Evolutionary conservation across 2,797 vertebrate genomes (phyloP), one percentile per base, ranked within the genome.

Genomic region (Pitangus sulphuratus): DNA sequence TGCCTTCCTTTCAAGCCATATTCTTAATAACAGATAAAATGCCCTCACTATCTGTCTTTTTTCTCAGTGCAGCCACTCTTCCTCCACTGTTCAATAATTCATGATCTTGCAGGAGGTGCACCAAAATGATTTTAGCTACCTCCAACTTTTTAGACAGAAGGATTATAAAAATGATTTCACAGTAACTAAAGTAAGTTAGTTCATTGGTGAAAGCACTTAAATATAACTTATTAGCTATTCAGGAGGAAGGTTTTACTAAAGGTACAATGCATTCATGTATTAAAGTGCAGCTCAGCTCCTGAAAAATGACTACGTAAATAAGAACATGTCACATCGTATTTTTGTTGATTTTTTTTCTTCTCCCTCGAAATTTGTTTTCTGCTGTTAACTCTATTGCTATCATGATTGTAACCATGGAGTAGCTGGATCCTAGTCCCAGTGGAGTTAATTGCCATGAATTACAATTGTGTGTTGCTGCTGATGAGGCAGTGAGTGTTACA

Each of bases 221-320:
- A 83, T 66, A 88, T 76, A 89, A 93, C 80, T 84, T 88, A 92
- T 94, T 94, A 97, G 93, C 91, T 94, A 94, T 95, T 97, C 94
- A 96, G 50, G 71, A 95, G 90, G 85, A 96, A 93, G 94, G 85
- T 87, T 96, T 94, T 51, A 76, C 92, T 94, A 62, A 93, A 90
- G 66, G 87, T 91, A 95, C 91, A 88, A 87, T 95, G 93, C 88
- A 79, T 88, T 96, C 92, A 91, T 84, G 79, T 92, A 78, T 84
- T 95, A 51, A 94, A 94, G 91, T 94, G 85, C 79, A 81, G 91
- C 62, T 92, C 76, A 51, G 25, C 69, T 91, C 83, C 72, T 88
- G 76, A 94, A 93, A 90, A 95, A 88, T 92, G 69, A 42, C 87
- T 93, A 86, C 13, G 3, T 96, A 95, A 95, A 95, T 92, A 95